Base-by-base conservation (phyloP, 2,888 invertebrate genomes). In the Antheraea assamensis region DNA sequence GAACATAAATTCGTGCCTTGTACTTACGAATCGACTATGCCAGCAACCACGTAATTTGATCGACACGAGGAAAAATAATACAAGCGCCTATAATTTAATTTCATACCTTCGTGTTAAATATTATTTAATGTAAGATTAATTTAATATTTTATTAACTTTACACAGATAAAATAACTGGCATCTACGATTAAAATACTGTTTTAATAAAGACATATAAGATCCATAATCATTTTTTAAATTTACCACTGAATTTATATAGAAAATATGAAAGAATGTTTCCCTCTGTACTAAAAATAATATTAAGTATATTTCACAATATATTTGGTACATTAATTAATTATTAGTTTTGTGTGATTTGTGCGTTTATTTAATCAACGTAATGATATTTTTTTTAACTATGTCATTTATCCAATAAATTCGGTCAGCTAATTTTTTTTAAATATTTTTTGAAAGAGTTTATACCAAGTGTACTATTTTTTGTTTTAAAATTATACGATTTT, bases 1-100 rank as follows among this genome's bases (percentile, higher is more conserved):
- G 35, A 35, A 68, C 68, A 68, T 68, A 35, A 68, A 68, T 68
- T 68, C 31, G 68, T 35, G 31, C 68, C 68, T 68, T 21, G 35
- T 35, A 68, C 3, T 68, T 35, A 68, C 35, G 35, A 68, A 68
- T 35, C 35, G 68, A 68, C 68, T 68, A 31, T 21, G 68, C 35
- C 68, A n/a, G n/a, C 68, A 21, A 68, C 35, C 35, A 68, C 35
- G 68, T 68, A 68, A 68, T 21, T 21, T n/a, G 68, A 35, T 68
- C 35, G 35, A 68, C 21, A 5, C 4, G 17, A 30, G 27, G 3
- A 64, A 64, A 64, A 64, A 64, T 64, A 64, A 64, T 30, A 17
- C 5, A 4, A 27, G 5, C 15, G 27, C 17, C 13, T 27, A 64
- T 21, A 64, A 64, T 64, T 64, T 30, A 30, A 30, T 15, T 15